These are phyloP conservation scores for Nanorana parkeri DNA, from an alignment of 2,113 vertebrate species.

Conservation along the genomic window DNA sequence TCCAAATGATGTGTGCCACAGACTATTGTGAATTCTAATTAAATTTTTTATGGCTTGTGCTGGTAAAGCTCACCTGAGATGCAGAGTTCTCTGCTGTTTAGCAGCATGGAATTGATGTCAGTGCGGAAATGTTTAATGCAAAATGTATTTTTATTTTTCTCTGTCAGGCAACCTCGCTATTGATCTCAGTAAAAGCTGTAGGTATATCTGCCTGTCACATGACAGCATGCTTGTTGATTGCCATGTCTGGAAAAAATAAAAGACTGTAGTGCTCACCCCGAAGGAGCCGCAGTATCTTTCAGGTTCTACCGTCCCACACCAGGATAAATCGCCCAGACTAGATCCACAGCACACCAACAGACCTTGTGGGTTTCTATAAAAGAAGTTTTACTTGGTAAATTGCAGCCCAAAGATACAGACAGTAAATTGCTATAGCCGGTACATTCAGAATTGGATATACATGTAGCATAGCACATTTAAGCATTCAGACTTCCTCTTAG, in stretches of 20 bases:
- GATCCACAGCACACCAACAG: too few relatives aligned
- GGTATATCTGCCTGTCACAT: neutral
- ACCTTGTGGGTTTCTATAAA: too few relatives aligned
- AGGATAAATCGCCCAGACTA: too few relatives aligned
- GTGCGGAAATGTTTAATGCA: conserved; percentile 15
- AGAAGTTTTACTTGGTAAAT: too few relatives aligned
- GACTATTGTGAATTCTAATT: conserved; percentile 36
- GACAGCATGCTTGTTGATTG: neutral
- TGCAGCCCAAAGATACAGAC: too few relatives aligned
- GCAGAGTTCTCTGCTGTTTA: neutral
- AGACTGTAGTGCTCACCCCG: too few relatives aligned
- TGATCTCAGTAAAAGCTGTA: neutral
- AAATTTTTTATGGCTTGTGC: conserved; percentile 4
- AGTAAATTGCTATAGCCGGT: too few relatives aligned
- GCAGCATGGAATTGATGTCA: neutral
- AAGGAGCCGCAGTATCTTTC: too few relatives aligned
- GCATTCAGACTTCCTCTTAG: too few relatives aligned
- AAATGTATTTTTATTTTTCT: neutral
- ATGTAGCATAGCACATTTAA: too few relatives aligned
- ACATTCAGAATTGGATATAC: too few relatives aligned
- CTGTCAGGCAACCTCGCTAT: neutral
- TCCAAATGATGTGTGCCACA: conserved; percentile 31
- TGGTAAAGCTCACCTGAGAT: conserved; percentile 30
- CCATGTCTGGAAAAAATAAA: neutral
- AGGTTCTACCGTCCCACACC: too few relatives aligned